phyloP scores from a whole-genome alignment of 2,888 invertebrate species.

The Metacarcinus magister region DNA sequence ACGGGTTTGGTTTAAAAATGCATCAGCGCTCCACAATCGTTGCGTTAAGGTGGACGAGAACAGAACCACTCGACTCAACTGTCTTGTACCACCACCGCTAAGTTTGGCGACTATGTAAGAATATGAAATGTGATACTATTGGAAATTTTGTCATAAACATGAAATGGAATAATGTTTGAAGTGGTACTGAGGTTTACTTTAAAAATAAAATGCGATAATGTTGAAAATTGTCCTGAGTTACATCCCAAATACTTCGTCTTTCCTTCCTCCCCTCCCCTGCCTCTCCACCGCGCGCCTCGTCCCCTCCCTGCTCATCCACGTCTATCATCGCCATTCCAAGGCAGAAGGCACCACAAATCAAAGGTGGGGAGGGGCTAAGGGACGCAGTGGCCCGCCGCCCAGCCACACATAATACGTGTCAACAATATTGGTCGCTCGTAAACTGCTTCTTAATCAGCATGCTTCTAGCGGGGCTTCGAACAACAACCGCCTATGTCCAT shows the following conservation, averaged over 20 bases:
- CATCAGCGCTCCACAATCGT: not conserved
- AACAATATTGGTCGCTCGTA: conserved; percentile 66
- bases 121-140: not conserved
- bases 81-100: not conserved
- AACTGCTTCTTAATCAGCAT: conserved; percentile 68
- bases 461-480: not conserved
- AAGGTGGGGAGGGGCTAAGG: not conserved
- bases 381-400: not conserved
- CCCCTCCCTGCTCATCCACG: conserved; percentile 3
- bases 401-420: conserved; percentile 76
- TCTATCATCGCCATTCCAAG: conserved; percentile 40
- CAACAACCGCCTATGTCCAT: conserved; percentile 38
- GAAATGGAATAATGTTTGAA: not conserved
- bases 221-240: conserved; percentile 4
- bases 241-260: not conserved
- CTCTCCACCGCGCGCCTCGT: not conserved
- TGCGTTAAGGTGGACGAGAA: not conserved
- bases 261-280: not conserved
- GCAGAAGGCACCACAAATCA: conserved; percentile 67
- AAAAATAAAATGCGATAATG: not conserved
- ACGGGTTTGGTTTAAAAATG: not conserved
- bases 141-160: conserved; percentile 11
- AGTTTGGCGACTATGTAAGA: not conserved
- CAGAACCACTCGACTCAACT: not conserved
- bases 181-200: not conserved